Evolutionary conservation across 2,113 vertebrate genomes (phyloP).

Genomic region (Miniopterus natalensis): DNA sequence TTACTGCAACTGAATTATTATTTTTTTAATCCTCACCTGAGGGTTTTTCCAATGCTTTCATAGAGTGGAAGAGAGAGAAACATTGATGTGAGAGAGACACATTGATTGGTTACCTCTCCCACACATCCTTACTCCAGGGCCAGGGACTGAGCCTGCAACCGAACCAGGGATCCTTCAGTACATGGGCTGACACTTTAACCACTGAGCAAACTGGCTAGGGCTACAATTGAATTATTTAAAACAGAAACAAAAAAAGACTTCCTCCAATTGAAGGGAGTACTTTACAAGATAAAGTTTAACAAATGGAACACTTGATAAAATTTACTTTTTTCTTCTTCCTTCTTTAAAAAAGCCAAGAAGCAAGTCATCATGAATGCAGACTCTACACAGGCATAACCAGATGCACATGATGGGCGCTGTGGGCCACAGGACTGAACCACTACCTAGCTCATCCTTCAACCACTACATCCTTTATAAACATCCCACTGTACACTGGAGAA

Average conservation of each 20-base stretch:
- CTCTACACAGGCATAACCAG: background rate
- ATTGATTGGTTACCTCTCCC: no score
- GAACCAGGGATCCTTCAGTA: no score
- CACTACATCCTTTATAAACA: background rate
- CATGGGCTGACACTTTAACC: no score
- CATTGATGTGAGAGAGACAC: no score
- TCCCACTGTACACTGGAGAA: background rate
- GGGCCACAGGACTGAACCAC: background rate
- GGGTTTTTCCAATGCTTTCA: no score
- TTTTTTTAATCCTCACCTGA: no score
- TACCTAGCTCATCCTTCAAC: background rate
- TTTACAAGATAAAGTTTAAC: background rate
- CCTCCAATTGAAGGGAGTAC: background rate
- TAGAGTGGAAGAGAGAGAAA: no score
- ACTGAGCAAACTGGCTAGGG: no score
- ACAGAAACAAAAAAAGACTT: background rate
- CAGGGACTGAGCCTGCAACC: no score
- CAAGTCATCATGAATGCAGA: background rate
- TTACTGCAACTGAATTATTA: constrained; percentile 2
- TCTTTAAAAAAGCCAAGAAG: background rate
- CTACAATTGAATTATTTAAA: constrained; percentile 19
- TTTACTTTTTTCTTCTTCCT: background rate
- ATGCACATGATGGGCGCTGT: background rate
- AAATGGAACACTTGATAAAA: constrained; percentile 34
- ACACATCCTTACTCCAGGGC: no score